phyloP scores from a whole-genome alignment of 2,797 vertebrate genomes.

The Propithecus perrieri region DNA sequence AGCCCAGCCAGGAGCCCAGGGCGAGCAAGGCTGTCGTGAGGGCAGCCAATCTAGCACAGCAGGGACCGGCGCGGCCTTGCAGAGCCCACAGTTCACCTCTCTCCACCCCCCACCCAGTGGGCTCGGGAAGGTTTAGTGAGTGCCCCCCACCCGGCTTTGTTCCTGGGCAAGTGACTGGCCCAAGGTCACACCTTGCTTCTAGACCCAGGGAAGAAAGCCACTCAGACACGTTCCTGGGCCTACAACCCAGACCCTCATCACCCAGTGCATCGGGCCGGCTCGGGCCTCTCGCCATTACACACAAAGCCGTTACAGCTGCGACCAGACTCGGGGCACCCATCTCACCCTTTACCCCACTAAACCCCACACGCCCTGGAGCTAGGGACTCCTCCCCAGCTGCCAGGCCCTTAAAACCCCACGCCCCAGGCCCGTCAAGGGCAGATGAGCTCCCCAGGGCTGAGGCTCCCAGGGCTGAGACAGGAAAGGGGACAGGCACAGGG shows the following conservation, averaged over 20 bases:
- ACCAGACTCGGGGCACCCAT: neutral
- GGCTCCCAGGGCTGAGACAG: neutral
- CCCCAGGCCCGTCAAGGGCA: neutral
- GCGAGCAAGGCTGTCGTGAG: rapidly evolving
- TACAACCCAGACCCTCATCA: too few species aligned
- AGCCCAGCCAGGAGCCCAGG: neutral
- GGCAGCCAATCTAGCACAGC: neutral
- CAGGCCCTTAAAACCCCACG: neutral
- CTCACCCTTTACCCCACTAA: neutral
- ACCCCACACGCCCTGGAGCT: neutral
- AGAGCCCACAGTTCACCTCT: neutral
- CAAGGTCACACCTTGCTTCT: neutral
- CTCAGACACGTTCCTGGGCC: neutral
- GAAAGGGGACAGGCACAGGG: neutral
- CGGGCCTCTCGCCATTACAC: neutral
- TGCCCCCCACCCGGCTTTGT: neutral
- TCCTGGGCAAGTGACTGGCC: constrained; percentile 24
- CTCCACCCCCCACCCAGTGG: neutral
- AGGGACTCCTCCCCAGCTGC: neutral
- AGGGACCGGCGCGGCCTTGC: neutral
- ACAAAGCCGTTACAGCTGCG: neutral
- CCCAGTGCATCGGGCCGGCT: neutral
- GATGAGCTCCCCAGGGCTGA: neutral
- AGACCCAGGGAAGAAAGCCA: neutral
- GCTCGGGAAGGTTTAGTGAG: neutral